Percentiles rank a stretch among this genome's conserved stretches.
These are phyloP conservation scores for Bos indicus DNA, from an alignment of 2,113 vertebrate species.

Conservation along the genomic window DNA sequence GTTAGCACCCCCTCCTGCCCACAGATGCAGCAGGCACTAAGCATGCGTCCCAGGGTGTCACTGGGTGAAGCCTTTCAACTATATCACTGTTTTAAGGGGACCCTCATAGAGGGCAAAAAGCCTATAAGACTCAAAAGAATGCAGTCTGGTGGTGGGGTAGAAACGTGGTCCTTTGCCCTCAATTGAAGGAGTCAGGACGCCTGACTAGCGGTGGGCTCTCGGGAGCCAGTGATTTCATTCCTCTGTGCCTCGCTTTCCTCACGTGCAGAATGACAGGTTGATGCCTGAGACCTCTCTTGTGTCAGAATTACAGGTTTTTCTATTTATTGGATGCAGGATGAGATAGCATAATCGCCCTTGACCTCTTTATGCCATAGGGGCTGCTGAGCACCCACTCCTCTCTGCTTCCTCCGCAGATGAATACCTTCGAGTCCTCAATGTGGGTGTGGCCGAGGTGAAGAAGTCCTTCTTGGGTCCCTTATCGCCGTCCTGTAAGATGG, in stretches of 20 bases:
- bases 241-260: not conserved
- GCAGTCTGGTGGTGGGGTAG: too few species aligned
- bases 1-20: not conserved
- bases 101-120: not conserved
- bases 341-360: accelerated
- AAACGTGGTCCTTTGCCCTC: not conserved
- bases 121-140: not conserved
- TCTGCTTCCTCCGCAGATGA: slow-evolving; percentile 48
- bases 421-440: slow-evolving; percentile 61
- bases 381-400: not conserved
- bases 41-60: not conserved
- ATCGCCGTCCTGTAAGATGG: slow-evolving; percentile 82
- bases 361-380: accelerated
- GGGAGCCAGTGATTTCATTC: not conserved
- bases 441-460: slow-evolving; percentile 70
- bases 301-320: not conserved
- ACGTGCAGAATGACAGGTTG: accelerated
- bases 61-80: not conserved
- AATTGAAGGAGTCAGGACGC: accelerated
- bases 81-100: not conserved
- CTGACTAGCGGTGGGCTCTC: not conserved
- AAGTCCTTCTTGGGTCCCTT: slow-evolving; percentile 83
- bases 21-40: not conserved
- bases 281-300: not conserved
- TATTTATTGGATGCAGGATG: not conserved